phyloP scores from a whole-genome alignment of 2,113 vertebrate genomes.

The Perccottus glenii region DNA sequence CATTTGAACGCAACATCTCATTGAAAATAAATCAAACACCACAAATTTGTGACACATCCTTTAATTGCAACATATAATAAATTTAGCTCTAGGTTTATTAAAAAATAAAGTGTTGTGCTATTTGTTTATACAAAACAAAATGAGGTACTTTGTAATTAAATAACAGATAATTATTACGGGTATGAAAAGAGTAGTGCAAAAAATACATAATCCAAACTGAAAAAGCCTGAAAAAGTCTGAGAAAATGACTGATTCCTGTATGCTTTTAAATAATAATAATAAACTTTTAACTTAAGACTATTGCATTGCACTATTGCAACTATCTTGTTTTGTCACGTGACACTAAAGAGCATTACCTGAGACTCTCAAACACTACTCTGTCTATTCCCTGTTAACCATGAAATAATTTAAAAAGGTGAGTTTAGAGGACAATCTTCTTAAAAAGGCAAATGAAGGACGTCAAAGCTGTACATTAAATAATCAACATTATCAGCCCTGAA shows the following conservation, averaged over 20 bases:
- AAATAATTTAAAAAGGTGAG: conserved; percentile 21
- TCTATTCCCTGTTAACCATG: conserved; percentile 31
- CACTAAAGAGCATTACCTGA: conserved; percentile 67
- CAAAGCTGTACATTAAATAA: conserved; percentile 13
- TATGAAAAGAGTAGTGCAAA: conserved; percentile 71
- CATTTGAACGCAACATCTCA: not conserved
- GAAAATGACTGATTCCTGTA: conserved; percentile 6
- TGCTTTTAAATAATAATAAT: not conserved
- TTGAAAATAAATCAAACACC: not conserved
- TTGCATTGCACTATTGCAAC: no score
- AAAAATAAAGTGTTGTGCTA: conserved; percentile 65
- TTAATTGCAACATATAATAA: conserved; percentile 67
- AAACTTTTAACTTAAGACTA: no score
- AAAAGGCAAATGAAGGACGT: conserved; percentile 36
- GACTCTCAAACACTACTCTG: conserved; percentile 48
- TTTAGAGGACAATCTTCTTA: conserved; percentile 7
- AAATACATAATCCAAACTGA: conserved; percentile 26
- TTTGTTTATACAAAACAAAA: conserved; percentile 46
- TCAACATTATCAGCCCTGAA: conserved; percentile 37
- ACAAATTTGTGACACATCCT: conserved; percentile 14
- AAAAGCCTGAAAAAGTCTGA: conserved; percentile 33
- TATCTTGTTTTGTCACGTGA: conserved; percentile 21
- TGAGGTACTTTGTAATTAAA: conserved; percentile 51
- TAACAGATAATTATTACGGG: conserved; percentile 57
- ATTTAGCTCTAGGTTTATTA: conserved; percentile 57